phyloP scores from a whole-genome alignment of 23 tunicate species.

The Styela clava region DNA sequence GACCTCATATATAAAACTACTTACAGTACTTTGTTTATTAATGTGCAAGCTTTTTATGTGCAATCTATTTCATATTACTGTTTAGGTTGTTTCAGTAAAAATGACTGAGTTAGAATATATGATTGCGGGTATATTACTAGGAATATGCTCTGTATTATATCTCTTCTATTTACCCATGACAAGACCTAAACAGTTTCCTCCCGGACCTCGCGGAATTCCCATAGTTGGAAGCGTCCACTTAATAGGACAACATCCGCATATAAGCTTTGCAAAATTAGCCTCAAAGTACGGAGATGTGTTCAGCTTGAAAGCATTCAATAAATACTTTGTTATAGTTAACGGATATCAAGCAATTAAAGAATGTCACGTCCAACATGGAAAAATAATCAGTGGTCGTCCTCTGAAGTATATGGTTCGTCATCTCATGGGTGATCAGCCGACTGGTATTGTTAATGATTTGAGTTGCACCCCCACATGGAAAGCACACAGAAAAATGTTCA shows the following conservation, averaged over 20 bases:
- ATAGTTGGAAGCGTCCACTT: conserved; percentile 23
- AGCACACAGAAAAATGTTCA: conserved; percentile 31
- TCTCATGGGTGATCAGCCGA: not conserved
- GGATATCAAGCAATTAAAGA: not conserved
- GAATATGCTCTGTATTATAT: not conserved
- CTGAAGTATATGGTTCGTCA: not conserved
- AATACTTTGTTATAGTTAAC: not conserved
- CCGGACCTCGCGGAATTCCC: conserved; percentile 26
- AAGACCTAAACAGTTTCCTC: conserved; percentile 30
- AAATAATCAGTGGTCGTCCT: not conserved
- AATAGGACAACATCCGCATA: not conserved
- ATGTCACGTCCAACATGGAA: not conserved
- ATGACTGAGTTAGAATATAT: not conserved
- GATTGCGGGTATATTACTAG: not conserved
- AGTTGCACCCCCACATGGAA: conserved; percentile 31
- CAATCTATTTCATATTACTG: too few species aligned
- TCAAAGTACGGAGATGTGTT: not conserved
- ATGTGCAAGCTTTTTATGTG: too few species aligned
- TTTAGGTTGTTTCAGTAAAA: too few species aligned
- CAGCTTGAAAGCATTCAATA: not conserved
- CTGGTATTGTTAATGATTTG: conserved; percentile 24
- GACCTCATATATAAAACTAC: too few species aligned
- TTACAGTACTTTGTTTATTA: too few species aligned
- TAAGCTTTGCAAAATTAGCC: not conserved
- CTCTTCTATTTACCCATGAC: not conserved